Evolutionary conservation across 2,888 invertebrate genomes (phyloP), one percentile per base, ranked within the genome.

Genomic region (Oegoconia quadripuncta): DNA sequence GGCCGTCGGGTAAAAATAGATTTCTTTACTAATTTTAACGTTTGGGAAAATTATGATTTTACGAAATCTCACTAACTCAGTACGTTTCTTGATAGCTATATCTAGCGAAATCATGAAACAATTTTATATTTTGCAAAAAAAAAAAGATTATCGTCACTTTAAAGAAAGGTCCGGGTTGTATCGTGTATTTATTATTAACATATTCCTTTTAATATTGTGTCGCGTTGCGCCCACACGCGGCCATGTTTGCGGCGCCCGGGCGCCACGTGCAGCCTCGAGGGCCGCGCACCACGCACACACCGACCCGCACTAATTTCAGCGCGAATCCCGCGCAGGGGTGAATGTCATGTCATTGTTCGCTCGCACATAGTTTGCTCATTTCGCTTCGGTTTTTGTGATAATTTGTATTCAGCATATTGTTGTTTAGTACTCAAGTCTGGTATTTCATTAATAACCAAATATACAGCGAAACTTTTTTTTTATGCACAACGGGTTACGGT

Each of bases 181-280:
- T 27, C 12, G 6, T 29, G n/a, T 15, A 33, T 12, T 9, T 11
- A 11, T 18, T 64, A 67, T 66, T 70, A 74, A 61, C 71, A 72
- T 77, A 77, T 78, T 77, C 64, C 52, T 70, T 76, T 75, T 81
- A 83, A 83, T 83, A 79, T 77, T 47, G 47, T 38, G 41, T 52
- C 46, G 53, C 51, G 64, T 69, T 80, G 81, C 76, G 52, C 50
- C 54, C 66, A 62, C 81, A 76, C 79, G 82, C 68, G 74, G 36
- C 63, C 22, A 43, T 74, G 75, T 74, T 76, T 72, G 64, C 48
- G 48, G 34, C 74, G 69, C 71, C 60, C 54, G 56, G 37, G 15
- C 48, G 61, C 50, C 78, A 73, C 81, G 73, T 59, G 79, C 23
- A 60, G 51, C 42, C 59, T 73, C 68, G 54, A 78, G 79, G 55